Percentiles rank a stretch among this genome's conserved stretches.
phyloP scores from a whole-genome alignment of 2,888 invertebrate genomes.

The Euzophera pinguis region DNA sequence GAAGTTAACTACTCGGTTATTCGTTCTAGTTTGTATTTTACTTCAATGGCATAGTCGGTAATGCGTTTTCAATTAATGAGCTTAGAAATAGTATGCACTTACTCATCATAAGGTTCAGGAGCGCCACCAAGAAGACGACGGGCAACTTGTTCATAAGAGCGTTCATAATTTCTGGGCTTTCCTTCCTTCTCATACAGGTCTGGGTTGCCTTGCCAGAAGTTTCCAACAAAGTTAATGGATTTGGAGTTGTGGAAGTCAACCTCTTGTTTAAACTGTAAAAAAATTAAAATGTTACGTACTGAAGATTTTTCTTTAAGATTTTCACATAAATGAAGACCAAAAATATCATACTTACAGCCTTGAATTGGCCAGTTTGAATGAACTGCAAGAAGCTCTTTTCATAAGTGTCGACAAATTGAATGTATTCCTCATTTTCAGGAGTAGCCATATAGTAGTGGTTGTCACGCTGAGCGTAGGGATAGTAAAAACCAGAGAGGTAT shows the following conservation, averaged over 20 bases:
- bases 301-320: too few relatives aligned
- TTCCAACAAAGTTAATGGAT: conserved; percentile 77
- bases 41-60: too few relatives aligned
- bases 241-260: conserved; percentile 53
- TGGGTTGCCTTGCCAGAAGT: conserved; percentile 78
- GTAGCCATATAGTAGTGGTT: conserved; percentile 79
- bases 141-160: conserved; percentile 80
- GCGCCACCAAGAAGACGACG: conserved; percentile 62
- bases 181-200: conserved; percentile 59
- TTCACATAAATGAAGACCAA: too few relatives aligned
- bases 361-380: conserved; percentile 76
- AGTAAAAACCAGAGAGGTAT: conserved; percentile 34
- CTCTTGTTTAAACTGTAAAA: conserved; percentile 49
- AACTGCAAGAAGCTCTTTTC: conserved; percentile 76
- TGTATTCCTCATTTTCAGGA: conserved; percentile 67
- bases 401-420: conserved; percentile 80
- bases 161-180: conserved; percentile 49
- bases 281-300: too few relatives aligned
- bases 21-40: too few relatives aligned
- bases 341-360: conserved; percentile 81
- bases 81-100: conserved; percentile 23
- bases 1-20: too few relatives aligned
- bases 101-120: conserved; percentile 43
- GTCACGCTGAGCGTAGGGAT: conserved; percentile 78
- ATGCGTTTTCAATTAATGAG: too few relatives aligned